Evolutionary conservation across 2,797 vertebrate species (phyloP).

Genomic region (Austrolebias charrua): DNA sequence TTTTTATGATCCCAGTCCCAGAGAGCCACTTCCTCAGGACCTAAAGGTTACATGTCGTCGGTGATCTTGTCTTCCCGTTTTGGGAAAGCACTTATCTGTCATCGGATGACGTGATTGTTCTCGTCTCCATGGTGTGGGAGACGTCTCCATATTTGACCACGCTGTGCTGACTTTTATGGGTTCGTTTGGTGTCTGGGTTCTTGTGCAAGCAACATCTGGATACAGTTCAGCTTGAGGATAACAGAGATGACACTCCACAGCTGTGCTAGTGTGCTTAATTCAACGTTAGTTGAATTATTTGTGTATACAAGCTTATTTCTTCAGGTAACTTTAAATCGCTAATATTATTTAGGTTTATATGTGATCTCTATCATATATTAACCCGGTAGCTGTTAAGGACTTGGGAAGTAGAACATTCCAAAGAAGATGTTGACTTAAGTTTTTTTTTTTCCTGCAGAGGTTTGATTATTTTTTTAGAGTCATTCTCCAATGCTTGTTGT

Average conservation of each 20-base stretch:
- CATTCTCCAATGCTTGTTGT: neutral
- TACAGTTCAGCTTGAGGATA: neutral
- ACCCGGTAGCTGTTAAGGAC: neutral
- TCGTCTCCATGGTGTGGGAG: neutral
- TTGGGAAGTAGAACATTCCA: neutral
- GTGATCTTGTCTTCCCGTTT: neutral
- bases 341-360: neutral
- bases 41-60: conserved; percentile 13
- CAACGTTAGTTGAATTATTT: neutral
- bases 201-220: conserved; percentile 9
- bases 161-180: conserved; percentile 12
- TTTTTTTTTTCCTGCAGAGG: no score
- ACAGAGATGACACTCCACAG: conserved; percentile 7
- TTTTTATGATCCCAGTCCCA: conserved; percentile 11
- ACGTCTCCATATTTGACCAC: neutral
- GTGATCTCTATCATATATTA: neutral
- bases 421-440: no score
- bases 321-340: neutral
- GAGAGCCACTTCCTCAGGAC: conserved; percentile 11
- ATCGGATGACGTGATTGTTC: conserved; percentile 5
- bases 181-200: conserved; percentile 12
- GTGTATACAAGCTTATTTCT: neutral
- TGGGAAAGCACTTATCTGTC: no score
- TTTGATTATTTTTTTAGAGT: neutral
- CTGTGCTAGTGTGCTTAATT: neutral